Evolutionary conservation across 2,888 invertebrate genomes (phyloP).

Genomic region (Protula sp.): DNA sequence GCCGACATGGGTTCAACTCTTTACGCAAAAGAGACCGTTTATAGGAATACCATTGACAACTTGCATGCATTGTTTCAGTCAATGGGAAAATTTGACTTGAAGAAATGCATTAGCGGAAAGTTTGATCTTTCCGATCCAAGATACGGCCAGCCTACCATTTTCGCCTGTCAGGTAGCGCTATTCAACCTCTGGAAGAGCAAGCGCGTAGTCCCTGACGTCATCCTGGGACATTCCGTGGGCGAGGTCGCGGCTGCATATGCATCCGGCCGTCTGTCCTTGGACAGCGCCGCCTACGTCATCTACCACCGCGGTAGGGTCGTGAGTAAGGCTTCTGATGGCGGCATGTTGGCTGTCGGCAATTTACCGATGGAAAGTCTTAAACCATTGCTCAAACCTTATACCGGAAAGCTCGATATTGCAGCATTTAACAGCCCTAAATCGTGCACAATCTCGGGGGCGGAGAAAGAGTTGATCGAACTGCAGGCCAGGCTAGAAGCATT

Average conservation of each 20-base stretch:
- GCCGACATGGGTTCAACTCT: slow-evolving; percentile 33
- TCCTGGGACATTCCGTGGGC: slow-evolving; percentile 33
- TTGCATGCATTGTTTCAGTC: slow-evolving; percentile 21
- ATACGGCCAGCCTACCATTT: slow-evolving; percentile 29
- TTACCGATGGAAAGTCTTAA: slow-evolving; percentile 13
- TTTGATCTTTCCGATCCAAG: slow-evolving; percentile 23
- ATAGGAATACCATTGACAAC: slow-evolving; percentile 22
- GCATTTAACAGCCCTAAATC: slow-evolving; percentile 24
- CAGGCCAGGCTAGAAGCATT: slow-evolving; percentile 12
- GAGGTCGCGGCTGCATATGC: slow-evolving; percentile 32
- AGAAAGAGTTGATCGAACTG: slow-evolving; percentile 15
- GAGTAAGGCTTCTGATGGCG: slow-evolving; percentile 24
- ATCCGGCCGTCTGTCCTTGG: slow-evolving; percentile 21
- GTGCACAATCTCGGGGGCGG: slow-evolving; percentile 28
- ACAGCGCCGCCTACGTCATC: slow-evolving; percentile 30
- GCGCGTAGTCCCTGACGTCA: slow-evolving; percentile 22
- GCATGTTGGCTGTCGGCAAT: slow-evolving; percentile 30
- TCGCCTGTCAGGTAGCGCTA: slow-evolving; percentile 28
- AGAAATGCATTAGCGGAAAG: slow-evolving; percentile 12
- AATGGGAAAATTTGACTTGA: slow-evolving; percentile 23
- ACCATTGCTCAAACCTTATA: too few relatives aligned
- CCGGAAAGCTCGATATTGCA: slow-evolving; percentile 17
- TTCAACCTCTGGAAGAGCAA: slow-evolving; percentile 20
- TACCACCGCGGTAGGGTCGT: slow-evolving; percentile 27
- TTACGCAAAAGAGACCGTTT: slow-evolving; percentile 19